Evolutionary conservation across 2,113 vertebrate genomes (phyloP).

Genomic region (Anguilla rostrata): DNA sequence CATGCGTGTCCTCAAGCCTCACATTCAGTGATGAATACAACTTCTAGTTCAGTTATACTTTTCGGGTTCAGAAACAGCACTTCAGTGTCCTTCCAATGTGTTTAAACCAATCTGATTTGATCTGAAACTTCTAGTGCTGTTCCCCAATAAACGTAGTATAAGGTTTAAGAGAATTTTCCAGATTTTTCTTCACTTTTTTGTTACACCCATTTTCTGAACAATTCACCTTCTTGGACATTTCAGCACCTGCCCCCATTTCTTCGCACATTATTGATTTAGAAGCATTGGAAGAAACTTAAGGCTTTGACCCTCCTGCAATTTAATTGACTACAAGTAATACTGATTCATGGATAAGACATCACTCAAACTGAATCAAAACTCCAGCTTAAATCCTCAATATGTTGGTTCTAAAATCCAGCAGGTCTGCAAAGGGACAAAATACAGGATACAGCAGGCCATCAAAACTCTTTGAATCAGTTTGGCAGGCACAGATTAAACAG

Average conservation of each 20-base stretch:
- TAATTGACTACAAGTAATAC: background rate
- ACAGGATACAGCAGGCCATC: background rate
- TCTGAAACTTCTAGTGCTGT: background rate
- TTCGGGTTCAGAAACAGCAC: conserved; percentile 1
- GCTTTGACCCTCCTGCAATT: background rate
- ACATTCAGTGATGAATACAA: conserved; percentile 27
- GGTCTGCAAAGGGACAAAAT: background rate
- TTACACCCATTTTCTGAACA: background rate
- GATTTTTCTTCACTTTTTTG: background rate
- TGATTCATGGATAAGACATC: background rate
- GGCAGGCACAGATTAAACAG: no score
- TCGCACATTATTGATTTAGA: no score
- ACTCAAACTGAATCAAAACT: background rate
- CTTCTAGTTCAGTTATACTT: conserved; percentile 17
- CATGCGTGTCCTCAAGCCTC: conserved; percentile 10
- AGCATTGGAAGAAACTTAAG: background rate
- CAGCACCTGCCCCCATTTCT: background rate
- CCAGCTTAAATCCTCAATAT: background rate
- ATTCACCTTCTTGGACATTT: background rate
- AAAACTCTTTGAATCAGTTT: no score
- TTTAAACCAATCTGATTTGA: background rate
- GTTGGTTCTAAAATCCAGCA: background rate
- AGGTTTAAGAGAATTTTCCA: background rate
- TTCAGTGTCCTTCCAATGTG: background rate
- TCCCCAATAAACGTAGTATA: background rate